Conservation (phyloP, 2,888 invertebrate genomes). For the Stictocephala bisonia region DNA sequence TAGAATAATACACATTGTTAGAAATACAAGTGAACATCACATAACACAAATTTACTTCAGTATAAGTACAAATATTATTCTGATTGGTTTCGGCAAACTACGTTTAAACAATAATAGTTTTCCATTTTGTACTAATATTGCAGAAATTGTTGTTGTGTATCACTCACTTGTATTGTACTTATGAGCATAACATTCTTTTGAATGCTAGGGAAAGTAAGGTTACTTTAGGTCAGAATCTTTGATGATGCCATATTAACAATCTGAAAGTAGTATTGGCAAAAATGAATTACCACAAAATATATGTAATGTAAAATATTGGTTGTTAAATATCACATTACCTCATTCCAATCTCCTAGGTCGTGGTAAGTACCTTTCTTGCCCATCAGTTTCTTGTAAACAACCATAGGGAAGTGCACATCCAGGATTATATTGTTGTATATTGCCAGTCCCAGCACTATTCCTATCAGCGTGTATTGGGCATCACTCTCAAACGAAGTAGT, state of each 20-base stretch:
- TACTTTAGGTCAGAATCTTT: neutral
- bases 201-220: too few species aligned
- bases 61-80: too few species aligned
- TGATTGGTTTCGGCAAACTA: too few species aligned
- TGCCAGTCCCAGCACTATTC: conserved; percentile 92
- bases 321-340: conserved; percentile 66
- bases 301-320: neutral
- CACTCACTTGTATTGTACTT: too few species aligned
- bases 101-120: too few species aligned
- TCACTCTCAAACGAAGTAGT: conserved; percentile 94
- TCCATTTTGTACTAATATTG: too few species aligned
- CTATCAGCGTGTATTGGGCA: conserved; percentile 93
- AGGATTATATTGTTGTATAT: conserved; percentile 97
- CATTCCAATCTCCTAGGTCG: conserved; percentile 91
- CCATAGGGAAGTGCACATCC: conserved; percentile 95
- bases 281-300: neutral
- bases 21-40: too few species aligned
- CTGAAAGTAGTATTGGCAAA: conserved; percentile 8
- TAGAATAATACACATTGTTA: too few species aligned
- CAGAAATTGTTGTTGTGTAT: too few species aligned
- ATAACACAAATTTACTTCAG: too few species aligned
- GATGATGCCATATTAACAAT: neutral
- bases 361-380: conserved; percentile 90
- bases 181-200: too few species aligned
- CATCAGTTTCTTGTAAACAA: conserved; percentile 92